Conservation (phyloP, 2,113 vertebrate species). For the Varanus komodoensis region DNA sequence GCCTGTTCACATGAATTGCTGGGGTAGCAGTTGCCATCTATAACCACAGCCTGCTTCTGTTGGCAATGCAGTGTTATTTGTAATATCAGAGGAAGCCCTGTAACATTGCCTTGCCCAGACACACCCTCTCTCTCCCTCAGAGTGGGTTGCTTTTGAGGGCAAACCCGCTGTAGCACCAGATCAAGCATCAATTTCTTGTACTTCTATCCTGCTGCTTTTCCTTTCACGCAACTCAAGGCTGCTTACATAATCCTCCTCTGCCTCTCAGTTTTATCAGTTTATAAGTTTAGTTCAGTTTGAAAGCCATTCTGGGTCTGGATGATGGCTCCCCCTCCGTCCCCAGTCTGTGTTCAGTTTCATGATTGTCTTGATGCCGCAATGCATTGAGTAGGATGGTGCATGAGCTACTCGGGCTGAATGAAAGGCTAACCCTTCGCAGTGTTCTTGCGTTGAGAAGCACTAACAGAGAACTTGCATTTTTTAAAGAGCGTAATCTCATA, state of each 20-base stretch:
- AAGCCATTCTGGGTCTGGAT: neutral
- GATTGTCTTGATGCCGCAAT: neutral
- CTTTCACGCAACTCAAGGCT: too few relatives aligned
- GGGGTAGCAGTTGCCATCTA: neutral
- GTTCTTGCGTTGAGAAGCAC: constrained; percentile 30
- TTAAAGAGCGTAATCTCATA: neutral
- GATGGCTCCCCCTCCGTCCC: neutral
- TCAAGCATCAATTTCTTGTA: fast-evolving
- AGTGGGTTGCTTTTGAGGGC: neutral
- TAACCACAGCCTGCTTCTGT: neutral
- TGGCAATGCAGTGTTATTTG: neutral
- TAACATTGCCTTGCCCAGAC: neutral
- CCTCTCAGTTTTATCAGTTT: too few relatives aligned
- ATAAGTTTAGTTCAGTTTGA: neutral
- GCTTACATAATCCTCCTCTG: too few relatives aligned
- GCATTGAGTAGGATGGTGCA: neutral
- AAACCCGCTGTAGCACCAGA: neutral
- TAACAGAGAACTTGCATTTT: constrained; percentile 10
- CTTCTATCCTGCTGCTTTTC: too few relatives aligned
- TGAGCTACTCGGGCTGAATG: neutral
- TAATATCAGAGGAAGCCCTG: neutral
- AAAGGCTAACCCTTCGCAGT: constrained; percentile 24
- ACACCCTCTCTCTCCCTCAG: neutral
- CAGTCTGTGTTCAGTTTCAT: fast-evolving
- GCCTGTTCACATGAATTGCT: neutral